Evolutionary conservation across 2,113 vertebrate species (phyloP).

Genomic region (Eretmochelys imbricata): DNA sequence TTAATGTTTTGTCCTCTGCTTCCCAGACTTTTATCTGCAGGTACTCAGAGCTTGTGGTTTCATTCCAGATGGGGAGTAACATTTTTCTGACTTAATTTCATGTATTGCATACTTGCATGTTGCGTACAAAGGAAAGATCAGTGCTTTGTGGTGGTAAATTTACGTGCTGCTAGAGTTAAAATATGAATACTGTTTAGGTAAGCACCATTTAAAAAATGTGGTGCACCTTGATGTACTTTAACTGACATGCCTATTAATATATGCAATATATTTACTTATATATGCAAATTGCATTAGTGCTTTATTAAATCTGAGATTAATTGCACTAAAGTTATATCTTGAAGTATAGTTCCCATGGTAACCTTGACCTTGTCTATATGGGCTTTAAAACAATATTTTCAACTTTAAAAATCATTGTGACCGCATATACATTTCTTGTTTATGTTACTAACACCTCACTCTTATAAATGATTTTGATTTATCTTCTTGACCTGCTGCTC

Average conservation of each 20-base stretch:
- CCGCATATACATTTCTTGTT: neutral
- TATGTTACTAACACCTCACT: neutral
- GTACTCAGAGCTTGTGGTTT: neutral
- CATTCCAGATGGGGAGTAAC: neutral
- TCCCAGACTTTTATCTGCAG: neutral
- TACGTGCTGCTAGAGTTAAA: neutral
- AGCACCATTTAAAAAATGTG: neutral
- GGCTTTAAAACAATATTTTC: neutral
- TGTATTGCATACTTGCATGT: neutral
- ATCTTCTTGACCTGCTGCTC: too few relatives aligned
- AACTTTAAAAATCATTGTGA: neutral
- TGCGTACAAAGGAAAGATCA: neutral
- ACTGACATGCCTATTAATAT: neutral
- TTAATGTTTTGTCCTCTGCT: neutral
- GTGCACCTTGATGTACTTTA: neutral
- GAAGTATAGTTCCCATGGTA: neutral
- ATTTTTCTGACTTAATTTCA: neutral
- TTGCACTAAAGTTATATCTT: neutral
- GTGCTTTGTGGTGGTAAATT: neutral
- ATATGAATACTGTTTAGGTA: neutral
- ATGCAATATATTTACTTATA: neutral
- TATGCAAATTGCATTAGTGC: neutral
- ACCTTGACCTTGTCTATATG: accelerated
- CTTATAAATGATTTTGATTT: too few relatives aligned
- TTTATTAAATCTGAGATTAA: neutral